Percentiles rank a stretch among this genome's conserved stretches.
These are phyloP conservation scores for Brachyhypopomus gauderio DNA, from an alignment of 2,113 vertebrate genomes.

Conservation along the genomic window DNA sequence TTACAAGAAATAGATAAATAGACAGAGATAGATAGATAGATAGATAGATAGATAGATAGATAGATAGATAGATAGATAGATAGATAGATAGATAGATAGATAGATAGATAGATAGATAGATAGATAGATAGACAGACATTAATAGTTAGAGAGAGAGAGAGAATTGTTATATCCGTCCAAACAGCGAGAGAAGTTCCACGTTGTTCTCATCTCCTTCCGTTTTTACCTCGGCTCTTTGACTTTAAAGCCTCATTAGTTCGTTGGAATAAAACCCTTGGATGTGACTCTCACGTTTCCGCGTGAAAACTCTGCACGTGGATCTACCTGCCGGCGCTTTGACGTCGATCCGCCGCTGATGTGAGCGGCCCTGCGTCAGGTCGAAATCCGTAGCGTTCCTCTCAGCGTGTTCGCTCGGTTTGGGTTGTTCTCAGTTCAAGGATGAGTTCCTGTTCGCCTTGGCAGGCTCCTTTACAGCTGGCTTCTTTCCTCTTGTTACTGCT, in stretches of 20 bases:
- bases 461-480: slow-evolving; percentile 34
- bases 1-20: slow-evolving; percentile 23
- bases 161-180: slow-evolving; percentile 66
- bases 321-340: neutral
- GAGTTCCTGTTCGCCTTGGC: slow-evolving; percentile 23
- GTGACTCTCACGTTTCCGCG: slow-evolving; percentile 4
- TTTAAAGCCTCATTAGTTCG: slow-evolving; percentile 55
- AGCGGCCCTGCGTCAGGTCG: neutral
- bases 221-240: slow-evolving; percentile 31
- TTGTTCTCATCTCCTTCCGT: slow-evolving; percentile 14
- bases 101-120: slow-evolving; percentile 27
- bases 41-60: slow-evolving; percentile 22
- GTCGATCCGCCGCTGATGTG: neutral
- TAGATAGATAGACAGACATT: neutral
- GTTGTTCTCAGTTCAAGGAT: slow-evolving; percentile 13
- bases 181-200: slow-evolving; percentile 20
- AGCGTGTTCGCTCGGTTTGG: slow-evolving; percentile 3
- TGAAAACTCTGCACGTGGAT: slow-evolving; percentile 32
- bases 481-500: slow-evolving; percentile 28
- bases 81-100: slow-evolving; percentile 42
- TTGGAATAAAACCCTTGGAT: slow-evolving; percentile 41
- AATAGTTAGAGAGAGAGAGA: slow-evolving; percentile 56
- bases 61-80: slow-evolving; percentile 18
- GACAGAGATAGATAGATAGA: slow-evolving; percentile 23
- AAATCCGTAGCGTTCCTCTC: slow-evolving; percentile 21